Evolutionary conservation across 2,113 vertebrate species (phyloP), one percentile per base, ranked within the genome.

Genomic region (Corythaixoides concolor): DNA sequence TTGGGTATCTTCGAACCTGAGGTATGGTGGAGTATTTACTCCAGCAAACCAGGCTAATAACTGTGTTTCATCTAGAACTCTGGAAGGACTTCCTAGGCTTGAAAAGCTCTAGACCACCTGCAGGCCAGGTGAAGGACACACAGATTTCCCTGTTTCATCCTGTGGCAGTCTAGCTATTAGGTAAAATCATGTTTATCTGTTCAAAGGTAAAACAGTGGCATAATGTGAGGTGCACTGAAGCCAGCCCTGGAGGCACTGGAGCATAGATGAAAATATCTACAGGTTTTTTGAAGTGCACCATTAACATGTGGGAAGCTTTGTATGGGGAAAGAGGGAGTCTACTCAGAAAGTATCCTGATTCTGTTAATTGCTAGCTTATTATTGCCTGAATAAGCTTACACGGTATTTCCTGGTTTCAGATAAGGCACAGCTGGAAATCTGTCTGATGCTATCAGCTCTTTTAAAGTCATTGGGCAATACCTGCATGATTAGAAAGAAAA

Each of bases 301-400:
- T 7, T 72, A 66, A 43, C 43, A 33, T 1, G 1, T 63, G 52
- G 53, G 13, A 82, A 62, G 18, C 56, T 87, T 83, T 80, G 22
- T 73, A 47, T 1, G 2, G 23, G 30, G 41, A 39, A 49, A 89
- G 63, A 43, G 50, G 28, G 16, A 12, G 47, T 70, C 56, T 74
- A 13, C 75, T 90, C 95, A 56, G 68, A 86, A 94, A 59, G 63
- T 58, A 30, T 68, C 75, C 41, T 33, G 28, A 79, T 93, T 93
- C 47, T 80, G 35, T 87, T 97, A 93, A 96, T 95, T 93, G 76
- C 45, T 93, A 85, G 88, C 10, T 79, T 52, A 41, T 95, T 96
- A 95, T 58, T 94, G 22, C 72, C 45, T 3, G 12, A 87, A 26
- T 45, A 88, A 92, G 43, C 24, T 95, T 60, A 41, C n/a, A 64